Base-by-base conservation (phyloP, 1,140 invertebrate genomes). In the Trachelipus rathkii region DNA sequence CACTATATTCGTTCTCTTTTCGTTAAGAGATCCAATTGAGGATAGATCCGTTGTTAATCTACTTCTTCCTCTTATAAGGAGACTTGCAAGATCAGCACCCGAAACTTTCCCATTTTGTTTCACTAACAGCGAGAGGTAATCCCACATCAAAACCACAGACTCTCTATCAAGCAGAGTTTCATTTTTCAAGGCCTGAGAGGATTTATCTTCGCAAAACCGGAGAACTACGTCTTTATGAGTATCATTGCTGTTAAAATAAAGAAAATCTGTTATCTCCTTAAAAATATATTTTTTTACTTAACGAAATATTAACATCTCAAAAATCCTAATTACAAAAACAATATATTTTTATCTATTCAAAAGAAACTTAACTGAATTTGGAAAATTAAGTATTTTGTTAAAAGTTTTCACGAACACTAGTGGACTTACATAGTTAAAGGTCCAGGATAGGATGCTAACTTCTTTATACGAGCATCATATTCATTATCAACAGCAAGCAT, bases 191-290 rank as follows among this genome's bases (percentile, higher is more conserved):
- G 89, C 89, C 76, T 87, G 86, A 73, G 88, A 88, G 33, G 92
- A 92, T 85, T 93, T 93, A 69, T 87, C 86, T 83, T 91, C 89
- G 84, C 95, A 97, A 86, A 95, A 97, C 83, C 93, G 91, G 66
- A 95, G 92, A 33, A 97, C 93, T 78, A 93, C 95, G 84, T 94
- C 95, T 86, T 96, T 97, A 85, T 97, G 95, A n/a, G 94, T 95
- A 53, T 93, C 89, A 11, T 91, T 92, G 77, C 92, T 93, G 84
- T 44, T 84, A 85, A 81, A 83, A 81, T 83, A 83, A 82, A 79
- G n/a, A 66, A 78, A 23, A 70, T 23, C 46, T 33, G 2, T 33
- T 3, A 33, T 33, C 33, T 33, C 6, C 6, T 33, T 33, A 33
- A 33, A 33, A 33, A 33, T 33, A 33, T 33, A n/a, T n/a, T n/a